Base-by-base conservation (phyloP, 2,888 invertebrate genomes). In the Cosmia trapezina region DNA sequence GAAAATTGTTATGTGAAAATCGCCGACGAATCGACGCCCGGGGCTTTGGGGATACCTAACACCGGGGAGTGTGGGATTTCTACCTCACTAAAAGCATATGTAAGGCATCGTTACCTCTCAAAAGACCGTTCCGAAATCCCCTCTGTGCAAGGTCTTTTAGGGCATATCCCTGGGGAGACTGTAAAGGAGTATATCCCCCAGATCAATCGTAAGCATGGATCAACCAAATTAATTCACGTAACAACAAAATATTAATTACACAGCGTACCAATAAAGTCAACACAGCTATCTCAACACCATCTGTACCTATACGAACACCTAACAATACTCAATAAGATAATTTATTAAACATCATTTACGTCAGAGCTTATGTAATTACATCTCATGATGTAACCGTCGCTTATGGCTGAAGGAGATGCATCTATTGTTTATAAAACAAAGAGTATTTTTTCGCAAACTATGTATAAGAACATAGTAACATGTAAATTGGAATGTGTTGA, bases 341-440 rank as follows among this genome's bases (percentile, higher is more conserved):
- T 74, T 83, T 81, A 77, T 81, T 60, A 71, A 82, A 82, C 74
- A 73, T 70, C 37, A n/a, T 75, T 78, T 69, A 81, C 86, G 86
- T 87, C 86, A 87, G 28, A 4, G 33, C 72, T 79, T 73, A 76
- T 86, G 78, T 83, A 83, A 87, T 87, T 85, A 87, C 84, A 84
- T 83, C 79, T 78, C 67, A 57, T 84, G 80, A 76, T 84, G 81
- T 71, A 85, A 78, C 37, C 43, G 9, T n/a, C 14, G 51, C 45
- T 28, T 14, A 11, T 9, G 33, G 41, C 19, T 43, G 72, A 76
- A 63, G 65, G 68, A 70, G 68, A 60, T 73, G 67, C 74, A 67
- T 73, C 65, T 61, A 69, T 77, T 84, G 84, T 83, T 69, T 6
- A 53, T 80, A 61, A 66, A 63, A 72, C 51, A 67, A 62, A 33